Evolutionary conservation across 1,140 invertebrate species (phyloP).

Genomic region (Ceratosolen solmsi): DNA sequence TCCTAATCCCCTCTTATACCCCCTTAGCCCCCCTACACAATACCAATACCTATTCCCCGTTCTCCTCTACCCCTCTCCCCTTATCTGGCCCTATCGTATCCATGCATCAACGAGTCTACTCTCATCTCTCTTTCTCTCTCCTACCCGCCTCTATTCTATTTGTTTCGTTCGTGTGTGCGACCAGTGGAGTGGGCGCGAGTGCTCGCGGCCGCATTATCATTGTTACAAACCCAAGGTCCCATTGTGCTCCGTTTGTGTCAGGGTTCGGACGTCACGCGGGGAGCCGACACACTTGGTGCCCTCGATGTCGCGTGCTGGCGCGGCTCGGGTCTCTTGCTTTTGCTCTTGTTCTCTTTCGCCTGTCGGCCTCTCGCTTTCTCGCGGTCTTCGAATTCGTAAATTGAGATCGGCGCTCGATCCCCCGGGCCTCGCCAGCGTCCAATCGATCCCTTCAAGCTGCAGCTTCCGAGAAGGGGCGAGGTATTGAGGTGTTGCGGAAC

Average conservation of each 20-base stretch:
- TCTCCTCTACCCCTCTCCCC: conserved; percentile 11
- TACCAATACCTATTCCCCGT: too few species aligned
- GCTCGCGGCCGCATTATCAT: conserved; percentile 31
- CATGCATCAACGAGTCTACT: too few species aligned
- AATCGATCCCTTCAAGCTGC: not conserved
- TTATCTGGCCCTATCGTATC: too few species aligned
- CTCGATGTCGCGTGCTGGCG: not conserved
- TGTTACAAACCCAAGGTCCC: conserved; percentile 40
- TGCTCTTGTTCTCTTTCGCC: conserved; percentile 32
- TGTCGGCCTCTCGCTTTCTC: not conserved
- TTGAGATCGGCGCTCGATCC: not conserved
- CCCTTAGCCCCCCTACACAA: too few species aligned
- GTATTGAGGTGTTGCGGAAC: too few species aligned
- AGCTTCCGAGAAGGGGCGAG: too few species aligned
- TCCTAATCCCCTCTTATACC: too few species aligned
- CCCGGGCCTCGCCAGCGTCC: not conserved
- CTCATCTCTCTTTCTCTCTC: too few species aligned
- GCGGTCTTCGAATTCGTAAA: not conserved
- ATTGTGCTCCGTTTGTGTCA: conserved; percentile 43
- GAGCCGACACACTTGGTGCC: conserved; percentile 47
- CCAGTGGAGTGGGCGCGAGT: not conserved
- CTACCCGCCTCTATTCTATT: not conserved
- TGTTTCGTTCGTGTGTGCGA: not conserved
- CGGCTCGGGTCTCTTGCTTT: conserved; percentile 18
- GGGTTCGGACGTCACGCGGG: conserved; percentile 48